These are phyloP conservation scores for Scylla paramamosain DNA, from an alignment of 1,140 invertebrate species.

Conservation along the genomic window DNA sequence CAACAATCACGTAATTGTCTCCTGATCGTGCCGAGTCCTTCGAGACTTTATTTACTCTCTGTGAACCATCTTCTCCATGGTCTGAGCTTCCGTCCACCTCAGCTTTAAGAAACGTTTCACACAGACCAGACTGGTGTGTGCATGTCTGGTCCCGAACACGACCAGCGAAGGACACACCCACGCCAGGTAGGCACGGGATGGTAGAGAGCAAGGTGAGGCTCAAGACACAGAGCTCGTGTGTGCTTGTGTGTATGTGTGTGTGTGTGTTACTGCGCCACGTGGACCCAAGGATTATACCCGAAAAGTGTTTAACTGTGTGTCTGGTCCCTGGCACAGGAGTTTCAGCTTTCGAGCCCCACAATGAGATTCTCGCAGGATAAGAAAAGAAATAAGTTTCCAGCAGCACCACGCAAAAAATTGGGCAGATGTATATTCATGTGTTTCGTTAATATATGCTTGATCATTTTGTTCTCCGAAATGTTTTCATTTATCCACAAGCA, in stretches of 20 bases:
- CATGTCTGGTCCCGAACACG: neutral
- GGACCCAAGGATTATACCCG: neutral
- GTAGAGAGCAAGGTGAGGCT: neutral
- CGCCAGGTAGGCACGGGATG: neutral
- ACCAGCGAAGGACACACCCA: neutral
- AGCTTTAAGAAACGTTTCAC: slow-evolving; percentile 23
- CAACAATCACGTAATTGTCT: too few species aligned
- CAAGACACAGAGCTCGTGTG: neutral
- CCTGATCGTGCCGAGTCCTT: too few species aligned
- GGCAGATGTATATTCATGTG: neutral
- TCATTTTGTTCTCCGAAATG: slow-evolving; percentile 53
- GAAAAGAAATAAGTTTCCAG: neutral
- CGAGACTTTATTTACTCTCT: neutral
- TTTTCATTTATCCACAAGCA: slow-evolving; percentile 45
- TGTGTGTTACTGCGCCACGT: neutral
- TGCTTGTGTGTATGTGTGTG: slow-evolving; percentile 9
- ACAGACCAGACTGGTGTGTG: neutral
- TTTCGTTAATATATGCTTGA: slow-evolving; percentile 28
- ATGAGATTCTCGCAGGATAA: neutral
- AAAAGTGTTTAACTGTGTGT: neutral
- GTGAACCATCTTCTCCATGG: neutral
- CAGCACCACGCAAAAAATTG: neutral
- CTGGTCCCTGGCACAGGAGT: neutral
- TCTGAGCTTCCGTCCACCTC: neutral
- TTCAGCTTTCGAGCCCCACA: neutral